Base-by-base conservation (phyloP, 2,888 invertebrate genomes). In the Aproaerema taeniolella region DNA sequence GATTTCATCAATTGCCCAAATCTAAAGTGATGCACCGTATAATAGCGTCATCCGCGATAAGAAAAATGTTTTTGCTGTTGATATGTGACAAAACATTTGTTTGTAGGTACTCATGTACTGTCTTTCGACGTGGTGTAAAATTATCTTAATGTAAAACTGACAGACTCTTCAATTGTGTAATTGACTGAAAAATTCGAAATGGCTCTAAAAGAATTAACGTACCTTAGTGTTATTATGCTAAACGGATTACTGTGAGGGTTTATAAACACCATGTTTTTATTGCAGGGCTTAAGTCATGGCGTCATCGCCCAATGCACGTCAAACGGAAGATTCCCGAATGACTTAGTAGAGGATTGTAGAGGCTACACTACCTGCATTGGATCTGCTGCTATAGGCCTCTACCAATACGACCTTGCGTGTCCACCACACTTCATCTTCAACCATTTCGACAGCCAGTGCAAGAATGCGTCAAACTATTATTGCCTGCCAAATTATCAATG, bases 281-380 rank as follows among this genome's bases (percentile, higher is more conserved):
- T 77, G 37, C 75, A 82, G 82, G 60, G 61, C 39, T 60, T 74
- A 55, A 62, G 58, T 44, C 52, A 63, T 34, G 50, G 54, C 24
- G 57, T 55, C 6, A 68, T 60, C 46, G 39, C 37, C 8, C 39
- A 65, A 40, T 85, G 85, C 42, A 62, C 55, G 0, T 45, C 61
- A 0, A 62, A 66, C 10, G 85, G 83, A 39, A 70, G 73, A 44
- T 85, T 71, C 41, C 73, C 79, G 1, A 74, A 79, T 46, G 62
- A 76, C 33, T 58, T 64, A 12, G 53, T 54, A 1, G 52, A 58
- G 2, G 67, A 73, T 33, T 86, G 86, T 41, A 58, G 69, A 2
- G 81, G 81, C 0, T 83, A 70, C 49, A 70, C 74, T n/a, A 73
- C 81, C 54, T 86, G 86, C 40, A 52, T 83, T 0, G 52, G 54